These are phyloP conservation scores for Platichthys stellatus DNA, from an alignment of 2,113 vertebrate species.

Conservation along the genomic window DNA sequence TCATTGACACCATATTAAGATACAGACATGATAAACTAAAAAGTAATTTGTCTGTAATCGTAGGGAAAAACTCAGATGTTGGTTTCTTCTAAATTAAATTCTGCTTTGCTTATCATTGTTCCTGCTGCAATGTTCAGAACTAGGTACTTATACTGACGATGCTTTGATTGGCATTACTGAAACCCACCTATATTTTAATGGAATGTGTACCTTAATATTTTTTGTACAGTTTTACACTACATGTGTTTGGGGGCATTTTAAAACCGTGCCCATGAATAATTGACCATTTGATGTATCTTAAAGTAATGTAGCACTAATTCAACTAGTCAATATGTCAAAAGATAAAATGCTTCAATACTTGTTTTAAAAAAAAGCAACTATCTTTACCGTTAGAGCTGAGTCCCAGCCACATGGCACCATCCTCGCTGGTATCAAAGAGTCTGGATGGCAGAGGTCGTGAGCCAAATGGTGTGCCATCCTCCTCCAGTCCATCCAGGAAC, in stretches of 20 bases:
- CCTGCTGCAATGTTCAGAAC: not conserved
- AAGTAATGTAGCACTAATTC: not conserved
- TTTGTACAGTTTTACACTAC: no score
- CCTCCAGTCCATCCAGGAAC: conserved; percentile 91
- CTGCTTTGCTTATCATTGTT: not conserved
- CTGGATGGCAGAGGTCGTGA: conserved; percentile 79
- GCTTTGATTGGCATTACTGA: no score
- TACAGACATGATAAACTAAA: conserved; percentile 49
- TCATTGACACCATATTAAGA: conserved; percentile 66
- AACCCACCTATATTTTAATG: not conserved
- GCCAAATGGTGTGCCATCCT: conserved; percentile 87
- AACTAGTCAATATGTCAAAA: not conserved
- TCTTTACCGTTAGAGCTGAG: conserved; percentile 88
- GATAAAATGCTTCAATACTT: not conserved
- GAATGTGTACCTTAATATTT: not conserved
- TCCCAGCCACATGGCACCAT: conserved; percentile 83
- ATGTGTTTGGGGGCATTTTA: not conserved
- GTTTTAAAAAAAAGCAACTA: not conserved
- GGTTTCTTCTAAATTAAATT: not conserved
- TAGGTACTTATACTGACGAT: not conserved
- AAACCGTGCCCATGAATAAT: not conserved
- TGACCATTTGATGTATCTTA: not conserved
- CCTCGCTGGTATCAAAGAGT: conserved; percentile 76
- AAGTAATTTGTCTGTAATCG: conserved; percentile 32
- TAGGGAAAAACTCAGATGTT: not conserved